These are phyloP conservation scores for Diaperis boleti DNA, from an alignment of 2,888 invertebrate species.

Conservation along the genomic window DNA sequence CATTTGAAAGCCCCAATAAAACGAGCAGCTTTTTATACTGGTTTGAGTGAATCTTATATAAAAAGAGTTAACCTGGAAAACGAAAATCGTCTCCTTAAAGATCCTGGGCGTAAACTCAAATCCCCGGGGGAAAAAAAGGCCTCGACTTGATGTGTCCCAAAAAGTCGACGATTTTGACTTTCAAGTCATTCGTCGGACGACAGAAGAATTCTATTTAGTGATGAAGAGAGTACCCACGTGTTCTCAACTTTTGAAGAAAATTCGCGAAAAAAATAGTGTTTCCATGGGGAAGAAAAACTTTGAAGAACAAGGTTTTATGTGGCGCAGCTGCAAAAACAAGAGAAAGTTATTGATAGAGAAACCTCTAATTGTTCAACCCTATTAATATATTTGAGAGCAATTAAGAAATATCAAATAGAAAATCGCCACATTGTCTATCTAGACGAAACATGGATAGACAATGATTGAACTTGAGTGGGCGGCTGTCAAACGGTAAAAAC, in stretches of 20 bases:
- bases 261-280: conserved; percentile 4
- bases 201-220: no score
- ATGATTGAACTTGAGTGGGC: conserved; percentile 34
- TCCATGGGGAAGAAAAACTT: not conserved
- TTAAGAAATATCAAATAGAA: not conserved
- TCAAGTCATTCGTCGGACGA: no score
- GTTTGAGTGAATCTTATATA: not conserved
- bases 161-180: no score
- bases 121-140: not conserved
- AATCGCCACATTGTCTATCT: not conserved
- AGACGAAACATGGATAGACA: conserved; percentile 10
- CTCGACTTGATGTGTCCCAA: not conserved
- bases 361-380: not conserved
- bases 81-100: not conserved
- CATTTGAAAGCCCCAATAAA: not conserved
- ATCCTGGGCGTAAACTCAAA: not conserved
- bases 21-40: not conserved
- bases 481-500: conserved; percentile 18
- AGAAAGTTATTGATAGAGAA: not conserved
- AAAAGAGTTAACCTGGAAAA: not conserved
- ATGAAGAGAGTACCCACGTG: no score
- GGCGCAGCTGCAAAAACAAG: conserved; percentile 5
- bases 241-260: no score
- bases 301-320: not conserved
- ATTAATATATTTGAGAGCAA: not conserved